Percentiles rank a stretch among this genome's conserved stretches.
These are phyloP conservation scores for Clarias pachynema DNA, from an alignment of 2,797 vertebrate genomes.

Conservation along the genomic window DNA sequence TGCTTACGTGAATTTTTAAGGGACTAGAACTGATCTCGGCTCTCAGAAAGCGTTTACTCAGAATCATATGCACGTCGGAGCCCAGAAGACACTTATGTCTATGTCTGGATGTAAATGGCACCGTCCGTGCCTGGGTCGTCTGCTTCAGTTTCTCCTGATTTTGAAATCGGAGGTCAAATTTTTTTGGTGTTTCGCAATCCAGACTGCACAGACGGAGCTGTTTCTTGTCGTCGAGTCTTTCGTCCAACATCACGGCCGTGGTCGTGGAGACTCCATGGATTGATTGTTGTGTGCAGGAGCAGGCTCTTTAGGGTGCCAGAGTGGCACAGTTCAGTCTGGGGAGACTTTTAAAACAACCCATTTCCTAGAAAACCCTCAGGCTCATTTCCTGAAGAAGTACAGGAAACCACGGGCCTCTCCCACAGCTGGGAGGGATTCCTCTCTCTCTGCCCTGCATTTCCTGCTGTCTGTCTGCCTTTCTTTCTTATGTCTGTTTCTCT, in stretches of 20 bases:
- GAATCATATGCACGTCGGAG: constrained; percentile 9
- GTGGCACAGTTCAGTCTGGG: constrained; percentile 36
- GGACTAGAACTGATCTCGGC: constrained; percentile 8
- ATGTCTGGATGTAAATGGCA: constrained; percentile 20
- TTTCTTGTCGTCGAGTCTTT: not conserved
- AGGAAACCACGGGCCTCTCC: constrained; percentile 72
- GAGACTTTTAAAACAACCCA: constrained; percentile 46
- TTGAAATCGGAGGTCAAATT: not conserved
- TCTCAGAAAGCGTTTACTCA: constrained; percentile 1
- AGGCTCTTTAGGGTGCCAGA: constrained; percentile 41
- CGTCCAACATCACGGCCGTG: not conserved
- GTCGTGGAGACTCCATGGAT: not conserved
- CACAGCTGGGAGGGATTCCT: constrained; percentile 75
- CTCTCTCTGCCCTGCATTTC: constrained; percentile 61
- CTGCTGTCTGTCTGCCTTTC: constrained; percentile 52
- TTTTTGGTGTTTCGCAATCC: not conserved
- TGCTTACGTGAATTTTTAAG: too few species aligned
- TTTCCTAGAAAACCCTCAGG: constrained; percentile 71
- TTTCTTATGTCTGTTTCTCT: constrained; percentile 9
- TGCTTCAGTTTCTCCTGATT: not conserved
- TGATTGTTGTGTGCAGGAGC: constrained; percentile 5
- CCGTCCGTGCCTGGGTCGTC: not conserved
- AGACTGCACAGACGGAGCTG: not conserved
- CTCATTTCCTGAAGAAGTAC: constrained; percentile 71
- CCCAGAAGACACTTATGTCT: not conserved